phyloP scores from a whole-genome alignment of 2,888 invertebrate genomes.

The Malthinus flaveolus region DNA sequence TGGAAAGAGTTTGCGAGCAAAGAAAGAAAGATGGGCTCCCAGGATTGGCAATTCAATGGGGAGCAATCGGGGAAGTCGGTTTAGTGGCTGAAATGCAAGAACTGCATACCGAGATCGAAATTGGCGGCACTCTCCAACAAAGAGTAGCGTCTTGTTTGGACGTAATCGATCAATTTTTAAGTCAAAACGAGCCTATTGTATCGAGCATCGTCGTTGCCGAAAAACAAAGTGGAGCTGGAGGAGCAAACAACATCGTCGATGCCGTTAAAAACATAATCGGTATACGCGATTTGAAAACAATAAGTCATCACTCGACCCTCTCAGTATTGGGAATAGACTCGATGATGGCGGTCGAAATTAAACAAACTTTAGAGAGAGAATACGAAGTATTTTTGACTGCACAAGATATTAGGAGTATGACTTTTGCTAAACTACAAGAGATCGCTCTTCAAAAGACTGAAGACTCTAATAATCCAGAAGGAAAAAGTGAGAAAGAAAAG shows the following conservation, averaged over 20 bases:
- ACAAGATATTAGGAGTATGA: slow-evolving; percentile 81
- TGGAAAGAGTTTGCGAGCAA: slow-evolving; percentile 85
- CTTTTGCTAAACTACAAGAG: slow-evolving; percentile 67
- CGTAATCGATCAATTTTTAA: slow-evolving; percentile 70
- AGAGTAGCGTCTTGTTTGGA: slow-evolving; percentile 66
- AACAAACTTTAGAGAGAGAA: slow-evolving; percentile 87
- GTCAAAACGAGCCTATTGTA: slow-evolving; percentile 67
- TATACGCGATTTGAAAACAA: slow-evolving; percentile 69
- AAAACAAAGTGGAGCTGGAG: slow-evolving; percentile 66
- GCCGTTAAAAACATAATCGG: slow-evolving; percentile 66
- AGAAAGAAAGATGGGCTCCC: slow-evolving; percentile 71
- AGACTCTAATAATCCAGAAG: slow-evolving; percentile 34
- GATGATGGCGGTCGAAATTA: slow-evolving; percentile 95
- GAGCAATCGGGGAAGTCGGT: slow-evolving; percentile 85
- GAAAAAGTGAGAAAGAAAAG: slow-evolving; percentile 15
- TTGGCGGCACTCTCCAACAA: slow-evolving; percentile 67
- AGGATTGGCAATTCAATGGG: slow-evolving; percentile 89
- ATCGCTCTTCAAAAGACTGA: slow-evolving; percentile 58
- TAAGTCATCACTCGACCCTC: slow-evolving; percentile 71
- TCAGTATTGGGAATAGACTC: slow-evolving; percentile 97
- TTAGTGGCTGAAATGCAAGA: slow-evolving; percentile 61
- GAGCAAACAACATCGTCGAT: slow-evolving; percentile 70
- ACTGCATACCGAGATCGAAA: slow-evolving; percentile 41
- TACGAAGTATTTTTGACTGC: slow-evolving; percentile 85
- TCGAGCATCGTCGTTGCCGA: slow-evolving; percentile 87